Conservation (phyloP, 2,113 vertebrate genomes). For the Antennarius striatus region DNA sequence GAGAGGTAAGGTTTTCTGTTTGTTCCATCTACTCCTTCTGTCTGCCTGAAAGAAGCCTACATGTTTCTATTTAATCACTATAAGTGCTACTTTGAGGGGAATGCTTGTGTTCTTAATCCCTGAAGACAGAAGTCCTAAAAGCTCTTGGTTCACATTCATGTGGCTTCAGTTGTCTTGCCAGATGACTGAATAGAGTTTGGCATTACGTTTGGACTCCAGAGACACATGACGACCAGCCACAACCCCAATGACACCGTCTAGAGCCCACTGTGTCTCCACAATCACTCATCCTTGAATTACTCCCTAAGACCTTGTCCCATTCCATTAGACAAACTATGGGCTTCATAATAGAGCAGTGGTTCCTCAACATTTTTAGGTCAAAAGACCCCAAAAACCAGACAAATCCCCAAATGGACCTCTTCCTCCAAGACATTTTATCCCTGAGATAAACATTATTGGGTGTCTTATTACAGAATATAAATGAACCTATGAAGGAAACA, state of each 20-base stretch:
- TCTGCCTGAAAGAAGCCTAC: no score
- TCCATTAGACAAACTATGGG: not conserved
- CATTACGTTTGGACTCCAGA: conserved; percentile 7
- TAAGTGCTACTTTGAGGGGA: not conserved
- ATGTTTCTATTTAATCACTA: not conserved
- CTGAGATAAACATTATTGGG: no score
- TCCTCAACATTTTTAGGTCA: no score
- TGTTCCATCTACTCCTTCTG: no score
- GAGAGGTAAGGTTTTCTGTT: no score
- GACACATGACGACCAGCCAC: conserved; percentile 25
- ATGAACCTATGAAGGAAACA: no score
- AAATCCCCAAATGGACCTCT: no score
- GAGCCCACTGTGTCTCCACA: conserved; percentile 42
- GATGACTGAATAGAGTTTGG: conserved; percentile 26
- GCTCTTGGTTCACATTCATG: not conserved
- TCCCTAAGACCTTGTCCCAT: not conserved
- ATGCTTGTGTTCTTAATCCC: not conserved
- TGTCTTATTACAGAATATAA: no score
- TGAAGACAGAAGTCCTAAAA: not conserved
- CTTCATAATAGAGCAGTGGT: no score
- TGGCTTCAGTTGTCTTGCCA: conserved; percentile 8
- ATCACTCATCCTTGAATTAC: not conserved
- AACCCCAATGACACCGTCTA: conserved; percentile 38
- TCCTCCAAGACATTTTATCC: no score
- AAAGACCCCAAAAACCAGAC: no score